phyloP scores from a whole-genome alignment of 2,797 vertebrate species.

The Betta splendens region DNA sequence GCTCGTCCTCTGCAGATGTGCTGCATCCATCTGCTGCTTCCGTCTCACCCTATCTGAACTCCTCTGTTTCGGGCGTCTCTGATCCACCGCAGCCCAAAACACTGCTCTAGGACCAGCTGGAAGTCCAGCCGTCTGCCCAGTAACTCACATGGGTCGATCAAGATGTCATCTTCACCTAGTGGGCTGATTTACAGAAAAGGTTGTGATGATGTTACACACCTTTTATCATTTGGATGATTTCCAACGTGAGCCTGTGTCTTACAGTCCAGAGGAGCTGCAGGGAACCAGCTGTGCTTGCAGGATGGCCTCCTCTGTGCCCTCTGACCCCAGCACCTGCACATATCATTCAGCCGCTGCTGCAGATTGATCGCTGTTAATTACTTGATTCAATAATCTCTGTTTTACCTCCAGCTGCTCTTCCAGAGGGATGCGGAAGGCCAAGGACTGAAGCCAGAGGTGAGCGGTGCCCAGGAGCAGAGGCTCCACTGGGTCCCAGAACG shows the following conservation, averaged over 20 bases:
- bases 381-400: not conserved
- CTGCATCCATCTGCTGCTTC: no score
- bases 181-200: slow-evolving; percentile 63
- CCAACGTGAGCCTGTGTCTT: slow-evolving; percentile 40
- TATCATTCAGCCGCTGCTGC: slow-evolving; percentile 6
- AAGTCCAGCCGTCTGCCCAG: slow-evolving; percentile 86
- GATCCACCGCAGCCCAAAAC: slow-evolving; percentile 87
- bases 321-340: slow-evolving; percentile 83
- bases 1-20: no score
- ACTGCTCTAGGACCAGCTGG: slow-evolving; percentile 83
- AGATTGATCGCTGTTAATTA: not conserved
- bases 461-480: slow-evolving; percentile 86
- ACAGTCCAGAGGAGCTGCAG: slow-evolving; percentile 85
- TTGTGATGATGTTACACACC: not conserved
- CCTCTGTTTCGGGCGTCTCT: slow-evolving; percentile 82
- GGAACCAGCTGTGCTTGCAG: slow-evolving; percentile 82
- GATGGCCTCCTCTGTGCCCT: slow-evolving; percentile 86
- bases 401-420: slow-evolving; percentile 86
- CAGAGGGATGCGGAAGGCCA: slow-evolving; percentile 85
- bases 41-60: slow-evolving; percentile 84
- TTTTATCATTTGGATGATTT: not conserved
- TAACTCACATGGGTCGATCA: slow-evolving; percentile 87
- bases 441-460: slow-evolving; percentile 90
- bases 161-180: slow-evolving; percentile 84
- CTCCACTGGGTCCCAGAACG: slow-evolving; percentile 91